These are phyloP conservation scores for Sanderia malayensis DNA, from an alignment of 30 jellyfish, hydroid and myxozoan genomes.

Conservation along the genomic window DNA sequence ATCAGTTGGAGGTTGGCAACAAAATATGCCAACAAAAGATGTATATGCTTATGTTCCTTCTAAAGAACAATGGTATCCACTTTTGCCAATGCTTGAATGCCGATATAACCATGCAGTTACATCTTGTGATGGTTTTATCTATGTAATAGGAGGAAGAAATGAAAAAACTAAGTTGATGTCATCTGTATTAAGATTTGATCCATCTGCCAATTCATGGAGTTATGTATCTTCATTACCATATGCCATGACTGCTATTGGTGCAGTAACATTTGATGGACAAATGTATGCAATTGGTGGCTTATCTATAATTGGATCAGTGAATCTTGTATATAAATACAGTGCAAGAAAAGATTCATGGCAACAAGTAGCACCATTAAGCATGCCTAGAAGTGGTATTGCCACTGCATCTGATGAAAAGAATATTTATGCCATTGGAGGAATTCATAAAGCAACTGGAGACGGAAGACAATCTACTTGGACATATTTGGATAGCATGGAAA, in stretches of 20 bases:
- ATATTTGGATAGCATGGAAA: slow-evolving; percentile 83
- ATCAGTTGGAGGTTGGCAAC: slow-evolving; percentile 91
- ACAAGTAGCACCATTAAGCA: slow-evolving; percentile 55
- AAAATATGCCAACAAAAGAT: slow-evolving; percentile 73
- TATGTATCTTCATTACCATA: slow-evolving; percentile 87
- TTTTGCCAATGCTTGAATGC: slow-evolving; percentile 67
- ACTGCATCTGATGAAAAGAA: slow-evolving; percentile 68
- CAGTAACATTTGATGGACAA: slow-evolving; percentile 84
- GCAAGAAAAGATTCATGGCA: slow-evolving; percentile 91
- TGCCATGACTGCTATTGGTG: slow-evolving; percentile 84
- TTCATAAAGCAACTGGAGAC: slow-evolving; percentile 70
- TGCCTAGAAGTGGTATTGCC: slow-evolving; percentile 87
- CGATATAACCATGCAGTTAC: slow-evolving; percentile 88
- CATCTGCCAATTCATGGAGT: slow-evolving; percentile 77
- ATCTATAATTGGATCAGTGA: slow-evolving; percentile 77
- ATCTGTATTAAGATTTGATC: slow-evolving; percentile 84
- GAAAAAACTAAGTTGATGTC: slow-evolving; percentile 69
- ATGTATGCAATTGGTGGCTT: slow-evolving; percentile 83
- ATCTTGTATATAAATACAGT: slow-evolving; percentile 65
- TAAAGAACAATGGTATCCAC: slow-evolving; percentile 78
- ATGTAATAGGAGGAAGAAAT: slow-evolving; percentile 90
- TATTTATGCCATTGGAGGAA: slow-evolving; percentile 88
- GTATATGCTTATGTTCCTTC: slow-evolving; percentile 84
- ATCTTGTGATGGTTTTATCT: slow-evolving; percentile 87
- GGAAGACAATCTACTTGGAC: slow-evolving; percentile 76